phyloP scores from a whole-genome alignment of 2,888 invertebrate species.

The Axea sp. region DNA sequence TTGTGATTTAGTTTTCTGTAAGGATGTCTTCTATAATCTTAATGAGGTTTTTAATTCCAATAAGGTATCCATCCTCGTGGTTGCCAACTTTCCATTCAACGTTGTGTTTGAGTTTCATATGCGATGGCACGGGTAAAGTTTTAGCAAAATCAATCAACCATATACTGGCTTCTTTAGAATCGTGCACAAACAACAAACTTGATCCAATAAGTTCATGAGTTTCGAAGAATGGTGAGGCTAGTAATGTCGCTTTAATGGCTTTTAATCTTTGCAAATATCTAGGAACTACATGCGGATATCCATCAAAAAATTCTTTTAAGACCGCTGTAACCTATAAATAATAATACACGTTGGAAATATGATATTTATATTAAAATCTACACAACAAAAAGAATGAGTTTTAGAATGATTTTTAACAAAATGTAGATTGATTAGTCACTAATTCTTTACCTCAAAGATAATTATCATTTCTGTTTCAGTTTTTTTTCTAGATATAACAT shows the following conservation, averaged over 20 bases:
- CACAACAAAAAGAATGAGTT: too few relatives aligned
- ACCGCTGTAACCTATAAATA: conserved; percentile 85
- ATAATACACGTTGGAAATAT: too few relatives aligned
- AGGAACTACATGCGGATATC: conserved; percentile 87
- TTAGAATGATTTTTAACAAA: too few relatives aligned
- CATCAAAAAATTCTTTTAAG: conserved; percentile 89
- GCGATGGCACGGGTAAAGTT: conserved; percentile 89
- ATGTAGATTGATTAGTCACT: too few relatives aligned
- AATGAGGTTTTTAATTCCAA: conserved; percentile 94
- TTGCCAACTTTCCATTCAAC: conserved; percentile 95
- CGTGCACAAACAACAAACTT: conserved; percentile 96
- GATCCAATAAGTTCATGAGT: conserved; percentile 97
- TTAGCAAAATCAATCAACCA: conserved; percentile 99
- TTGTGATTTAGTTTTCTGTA: conserved; percentile 67
- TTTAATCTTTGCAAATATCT: conserved; percentile 92
- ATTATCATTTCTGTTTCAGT: too few relatives aligned
- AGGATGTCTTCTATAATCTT: conserved; percentile 87
- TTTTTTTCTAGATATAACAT: too few relatives aligned
- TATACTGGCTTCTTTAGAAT: conserved; percentile 90
- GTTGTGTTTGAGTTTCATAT: conserved; percentile 87
- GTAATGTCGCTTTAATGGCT: conserved; percentile 90
- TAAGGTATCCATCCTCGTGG: conserved; percentile 97
- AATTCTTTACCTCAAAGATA: too few relatives aligned
- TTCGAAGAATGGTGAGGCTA: conserved; percentile 93
- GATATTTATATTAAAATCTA: too few relatives aligned